These are phyloP conservation scores for Agelastica alni DNA, from an alignment of 2,888 invertebrate genomes.

Conservation along the genomic window DNA sequence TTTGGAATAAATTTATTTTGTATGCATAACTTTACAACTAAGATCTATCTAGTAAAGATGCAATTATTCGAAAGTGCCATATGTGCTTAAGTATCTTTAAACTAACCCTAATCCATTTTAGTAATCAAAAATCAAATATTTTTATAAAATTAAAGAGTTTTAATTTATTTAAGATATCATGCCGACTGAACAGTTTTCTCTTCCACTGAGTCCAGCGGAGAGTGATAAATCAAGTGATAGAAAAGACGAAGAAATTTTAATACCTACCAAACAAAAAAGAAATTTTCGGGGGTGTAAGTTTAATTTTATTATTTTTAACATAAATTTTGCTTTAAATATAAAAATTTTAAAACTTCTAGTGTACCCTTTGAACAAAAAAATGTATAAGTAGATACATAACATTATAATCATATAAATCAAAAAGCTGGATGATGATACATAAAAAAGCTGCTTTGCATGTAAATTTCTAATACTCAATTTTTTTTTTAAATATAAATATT, in stretches of 20 bases:
- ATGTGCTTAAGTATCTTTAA: neutral
- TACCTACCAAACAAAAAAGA: conserved; percentile 33
- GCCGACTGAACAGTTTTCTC: conserved; percentile 41
- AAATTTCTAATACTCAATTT: too few species aligned
- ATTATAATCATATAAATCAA: too few species aligned
- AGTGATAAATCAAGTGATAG: conserved; percentile 48
- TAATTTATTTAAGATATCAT: conserved; percentile 29
- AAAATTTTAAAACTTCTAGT: too few species aligned
- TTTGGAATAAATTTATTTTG: too few species aligned
- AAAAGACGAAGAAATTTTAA: conserved; percentile 37
- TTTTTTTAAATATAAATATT: too few species aligned
- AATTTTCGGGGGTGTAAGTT: conserved; percentile 33
- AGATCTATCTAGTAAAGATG: neutral
- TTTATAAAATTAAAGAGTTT: conserved; percentile 6
- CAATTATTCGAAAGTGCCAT: conserved; percentile 1
- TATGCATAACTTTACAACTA: neutral
- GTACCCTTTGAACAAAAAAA: too few species aligned
- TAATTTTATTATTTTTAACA: too few species aligned
- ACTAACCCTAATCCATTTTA: neutral
- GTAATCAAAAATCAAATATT: conserved; percentile 1
- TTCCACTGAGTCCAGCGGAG: conserved; percentile 52
- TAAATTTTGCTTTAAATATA: too few species aligned
- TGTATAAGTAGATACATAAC: too few species aligned
- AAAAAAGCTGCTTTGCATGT: too few species aligned
- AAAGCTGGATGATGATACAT: too few species aligned